phyloP scores from a whole-genome alignment of 2,888 invertebrate genomes.

The Sphecodes monilicornis region DNA sequence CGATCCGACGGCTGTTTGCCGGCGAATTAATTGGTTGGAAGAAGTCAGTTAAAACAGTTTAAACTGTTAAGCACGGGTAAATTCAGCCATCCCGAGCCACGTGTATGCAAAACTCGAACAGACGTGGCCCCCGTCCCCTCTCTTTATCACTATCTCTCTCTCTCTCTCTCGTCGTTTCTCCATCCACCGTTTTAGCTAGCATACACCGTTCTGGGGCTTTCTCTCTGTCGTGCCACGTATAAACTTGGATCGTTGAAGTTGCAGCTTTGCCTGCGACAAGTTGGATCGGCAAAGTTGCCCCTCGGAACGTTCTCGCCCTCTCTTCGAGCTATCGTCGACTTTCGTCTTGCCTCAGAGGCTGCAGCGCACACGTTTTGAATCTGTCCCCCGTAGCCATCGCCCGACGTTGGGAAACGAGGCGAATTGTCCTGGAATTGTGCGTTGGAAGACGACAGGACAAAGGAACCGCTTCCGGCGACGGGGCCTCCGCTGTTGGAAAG shows the following conservation, averaged over 20 bases:
- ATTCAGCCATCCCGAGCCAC: slow-evolving; percentile 34
- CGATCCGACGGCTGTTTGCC: slow-evolving; percentile 4
- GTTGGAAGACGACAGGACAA: slow-evolving; percentile 34
- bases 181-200: not conserved
- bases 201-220: slow-evolving; percentile 3
- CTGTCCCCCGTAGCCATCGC: slow-evolving; percentile 43
- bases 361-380: slow-evolving; percentile 56
- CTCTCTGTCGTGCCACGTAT: slow-evolving; percentile 38
- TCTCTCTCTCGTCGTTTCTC: not conserved
- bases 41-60: slow-evolving; percentile 49
- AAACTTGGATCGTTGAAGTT: slow-evolving; percentile 65
- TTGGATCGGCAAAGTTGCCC: slow-evolving; percentile 65
- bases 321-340: slow-evolving; percentile 45
- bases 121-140: not conserved
- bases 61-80: slow-evolving; percentile 36
- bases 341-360: slow-evolving; percentile 39
- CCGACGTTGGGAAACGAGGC: slow-evolving; percentile 41
- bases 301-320: slow-evolving; percentile 44
- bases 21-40: slow-evolving; percentile 35
- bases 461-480: slow-evolving; percentile 47
- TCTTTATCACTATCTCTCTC: not conserved
- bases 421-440: slow-evolving; percentile 55
- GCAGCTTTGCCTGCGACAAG: slow-evolving; percentile 66
- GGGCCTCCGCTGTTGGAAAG: slow-evolving; percentile 25
- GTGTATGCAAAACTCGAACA: slow-evolving; percentile 25